phyloP scores from a whole-genome alignment of 2,113 vertebrate genomes.

The Callaeas wilsoni region DNA sequence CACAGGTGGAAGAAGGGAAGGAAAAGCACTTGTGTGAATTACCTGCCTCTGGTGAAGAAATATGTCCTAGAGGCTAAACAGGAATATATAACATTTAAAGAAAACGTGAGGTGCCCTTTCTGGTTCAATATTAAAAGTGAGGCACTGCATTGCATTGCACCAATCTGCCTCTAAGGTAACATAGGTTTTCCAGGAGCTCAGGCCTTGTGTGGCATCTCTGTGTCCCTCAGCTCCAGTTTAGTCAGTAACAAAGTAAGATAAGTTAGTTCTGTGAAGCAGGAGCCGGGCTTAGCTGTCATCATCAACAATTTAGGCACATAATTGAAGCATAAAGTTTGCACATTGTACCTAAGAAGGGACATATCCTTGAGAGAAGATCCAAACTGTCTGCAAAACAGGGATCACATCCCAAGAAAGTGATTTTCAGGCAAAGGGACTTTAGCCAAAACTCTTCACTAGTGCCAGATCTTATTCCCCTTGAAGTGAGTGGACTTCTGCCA shows the following conservation, averaged over 20 bases:
- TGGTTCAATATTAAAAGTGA: not conserved
- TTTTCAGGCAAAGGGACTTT: not conserved
- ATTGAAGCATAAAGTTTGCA: not conserved
- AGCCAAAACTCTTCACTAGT: not conserved
- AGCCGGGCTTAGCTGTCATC: not conserved
- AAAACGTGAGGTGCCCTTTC: fast-evolving
- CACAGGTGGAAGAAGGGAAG: not conserved
- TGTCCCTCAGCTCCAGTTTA: not conserved
- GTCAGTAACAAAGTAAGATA: not conserved
- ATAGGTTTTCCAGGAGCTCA: not conserved
- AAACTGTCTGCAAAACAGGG: not conserved
- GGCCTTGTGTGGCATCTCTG: not conserved
- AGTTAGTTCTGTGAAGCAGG: not conserved
- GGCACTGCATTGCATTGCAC: not conserved
- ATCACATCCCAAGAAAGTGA: not conserved
- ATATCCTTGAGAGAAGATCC: not conserved
- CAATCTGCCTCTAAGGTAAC: not conserved
- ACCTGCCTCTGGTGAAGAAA: not conserved
- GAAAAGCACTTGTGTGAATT: not conserved
- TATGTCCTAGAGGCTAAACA: not conserved
- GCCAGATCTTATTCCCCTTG: not conserved
- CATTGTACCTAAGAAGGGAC: not conserved
- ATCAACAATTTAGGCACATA: not conserved
- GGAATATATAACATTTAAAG: not conserved
- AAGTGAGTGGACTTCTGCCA: not conserved